Percentiles rank a stretch among this genome's conserved stretches.
phyloP scores from a whole-genome alignment of 2,797 vertebrate species.

The Ispidina picta region DNA sequence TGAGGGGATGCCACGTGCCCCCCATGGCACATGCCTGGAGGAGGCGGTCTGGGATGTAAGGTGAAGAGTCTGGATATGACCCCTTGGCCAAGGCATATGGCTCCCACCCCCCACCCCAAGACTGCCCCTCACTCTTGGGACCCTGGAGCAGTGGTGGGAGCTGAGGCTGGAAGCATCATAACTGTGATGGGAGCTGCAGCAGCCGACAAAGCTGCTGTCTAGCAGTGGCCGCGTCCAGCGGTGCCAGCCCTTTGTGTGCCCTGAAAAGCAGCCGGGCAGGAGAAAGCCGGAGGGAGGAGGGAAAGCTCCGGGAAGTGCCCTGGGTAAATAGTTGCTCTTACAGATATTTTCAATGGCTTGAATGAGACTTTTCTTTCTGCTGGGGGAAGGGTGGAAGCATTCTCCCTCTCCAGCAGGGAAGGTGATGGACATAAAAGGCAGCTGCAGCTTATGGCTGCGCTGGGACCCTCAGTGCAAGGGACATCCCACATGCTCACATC shows the following conservation, averaged over 20 bases:
- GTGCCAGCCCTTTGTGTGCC: neutral
- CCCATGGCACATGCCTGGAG: neutral
- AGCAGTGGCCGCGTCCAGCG: neutral
- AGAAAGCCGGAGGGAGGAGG: neutral
- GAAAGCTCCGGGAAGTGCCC: slow-evolving; percentile 3
- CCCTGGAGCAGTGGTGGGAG: neutral
- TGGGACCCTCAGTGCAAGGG: accelerated
- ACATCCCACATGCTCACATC: accelerated
- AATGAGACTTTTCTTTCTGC: slow-evolving; percentile 30
- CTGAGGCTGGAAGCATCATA: neutral
- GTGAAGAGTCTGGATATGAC: accelerated
- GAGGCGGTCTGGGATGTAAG: neutral
- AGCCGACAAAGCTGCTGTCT: neutral
- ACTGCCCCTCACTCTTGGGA: neutral
- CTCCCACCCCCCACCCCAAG: neutral
- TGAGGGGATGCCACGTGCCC: too few relatives aligned
- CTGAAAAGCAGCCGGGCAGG: neutral
- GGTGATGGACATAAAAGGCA: neutral
- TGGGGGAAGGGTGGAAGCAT: slow-evolving; percentile 35
- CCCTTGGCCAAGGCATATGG: accelerated
- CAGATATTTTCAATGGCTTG: neutral
- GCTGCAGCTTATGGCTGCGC: accelerated
- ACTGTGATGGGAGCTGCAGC: neutral
- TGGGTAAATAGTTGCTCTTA: slow-evolving; percentile 51
- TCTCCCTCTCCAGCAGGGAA: neutral